Conservation (phyloP, 1,140 invertebrate species). For the Drosophila tropicalis region DNA sequence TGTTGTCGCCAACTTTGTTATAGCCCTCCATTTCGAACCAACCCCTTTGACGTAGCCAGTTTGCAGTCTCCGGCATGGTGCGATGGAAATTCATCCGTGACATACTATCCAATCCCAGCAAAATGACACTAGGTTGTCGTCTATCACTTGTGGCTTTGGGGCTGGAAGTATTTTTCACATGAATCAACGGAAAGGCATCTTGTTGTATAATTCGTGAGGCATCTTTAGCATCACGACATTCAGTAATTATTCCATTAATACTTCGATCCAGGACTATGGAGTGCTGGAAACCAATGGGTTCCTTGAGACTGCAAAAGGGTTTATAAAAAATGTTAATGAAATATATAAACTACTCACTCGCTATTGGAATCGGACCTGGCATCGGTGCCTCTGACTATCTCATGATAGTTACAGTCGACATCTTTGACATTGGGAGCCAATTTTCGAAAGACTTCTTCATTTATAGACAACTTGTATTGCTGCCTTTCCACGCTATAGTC, state of each 20-base stretch:
- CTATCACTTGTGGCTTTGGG: no score
- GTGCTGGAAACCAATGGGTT: background rate
- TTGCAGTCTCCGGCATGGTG: constrained; percentile 49
- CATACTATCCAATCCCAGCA: constrained; percentile 53
- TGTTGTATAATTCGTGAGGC: constrained; percentile 19
- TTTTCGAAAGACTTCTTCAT: background rate
- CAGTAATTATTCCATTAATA: constrained; percentile 29
- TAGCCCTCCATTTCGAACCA: constrained; percentile 65
- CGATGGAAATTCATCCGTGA: constrained; percentile 82
- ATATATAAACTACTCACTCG: constrained; percentile 11
- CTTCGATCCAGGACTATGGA: background rate
- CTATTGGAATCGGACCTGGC: background rate
- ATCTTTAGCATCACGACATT: constrained; percentile 28
- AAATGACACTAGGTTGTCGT: constrained; percentile 46
- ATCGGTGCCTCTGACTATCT: background rate
- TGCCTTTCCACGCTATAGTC: constrained; percentile 12
- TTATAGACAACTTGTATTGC: constrained; percentile 23
- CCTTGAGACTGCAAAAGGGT: background rate
- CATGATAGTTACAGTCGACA: constrained; percentile 28
- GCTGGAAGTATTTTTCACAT: background rate
- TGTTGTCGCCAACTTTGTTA: constrained; percentile 48
- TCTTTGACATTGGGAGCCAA: background rate
- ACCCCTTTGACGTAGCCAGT: constrained; percentile 26
- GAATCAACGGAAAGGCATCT: constrained; percentile 49
- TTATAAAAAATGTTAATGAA: background rate